Base-by-base conservation (phyloP, 92 coral and sea anemone species). In the Heteractis magnifica region DNA sequence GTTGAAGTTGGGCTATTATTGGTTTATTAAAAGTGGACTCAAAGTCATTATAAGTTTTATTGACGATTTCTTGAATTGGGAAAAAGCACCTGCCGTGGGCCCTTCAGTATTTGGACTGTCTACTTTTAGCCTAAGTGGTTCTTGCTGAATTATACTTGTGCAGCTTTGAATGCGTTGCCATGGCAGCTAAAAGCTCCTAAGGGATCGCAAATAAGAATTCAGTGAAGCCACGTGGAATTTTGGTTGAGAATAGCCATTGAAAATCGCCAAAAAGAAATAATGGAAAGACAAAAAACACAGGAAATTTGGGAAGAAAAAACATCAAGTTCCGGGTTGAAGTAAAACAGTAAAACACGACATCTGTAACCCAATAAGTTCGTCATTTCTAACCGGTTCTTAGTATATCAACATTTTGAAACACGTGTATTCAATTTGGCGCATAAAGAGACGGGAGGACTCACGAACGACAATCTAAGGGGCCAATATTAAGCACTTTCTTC, bases 21-120 rank as follows among this genome's bases (percentile, higher is more conserved):
- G 84, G 77, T 71, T 68, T 81, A 81, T 68, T 81, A 81, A 81
- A 81, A 75, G 50, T 65, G 26, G 84, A 68, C 84, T 80, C 53
- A 62, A n/a, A 62, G 83, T 80, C 83, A 80, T 80, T 65, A 81
- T 52, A 68, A 18, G 84, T 70, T 81, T 81, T 71, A 81, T 68
- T 70, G 77, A 68, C 84, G 53, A 81, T 81, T 81, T 68, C 77
- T 68, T 62, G 58, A 68, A 75, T 59, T 23, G 62, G 52, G 58
- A 70, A 65, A 18, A 52, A 70, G 20, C 84, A 81, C 84, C 84
- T 81, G 84, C 68, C 23, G 6, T 20, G 26, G 34, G 75, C 77
- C 21, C 50, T 81, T 81, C 51, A 51, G 64, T 68, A 68, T 21
- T 48, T 81, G 77, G 58, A 70, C 65, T 51, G 65, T 65, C 77